These are phyloP conservation scores for Yponomeuta evonymella DNA, from an alignment of 2,888 invertebrate genomes.

Conservation along the genomic window DNA sequence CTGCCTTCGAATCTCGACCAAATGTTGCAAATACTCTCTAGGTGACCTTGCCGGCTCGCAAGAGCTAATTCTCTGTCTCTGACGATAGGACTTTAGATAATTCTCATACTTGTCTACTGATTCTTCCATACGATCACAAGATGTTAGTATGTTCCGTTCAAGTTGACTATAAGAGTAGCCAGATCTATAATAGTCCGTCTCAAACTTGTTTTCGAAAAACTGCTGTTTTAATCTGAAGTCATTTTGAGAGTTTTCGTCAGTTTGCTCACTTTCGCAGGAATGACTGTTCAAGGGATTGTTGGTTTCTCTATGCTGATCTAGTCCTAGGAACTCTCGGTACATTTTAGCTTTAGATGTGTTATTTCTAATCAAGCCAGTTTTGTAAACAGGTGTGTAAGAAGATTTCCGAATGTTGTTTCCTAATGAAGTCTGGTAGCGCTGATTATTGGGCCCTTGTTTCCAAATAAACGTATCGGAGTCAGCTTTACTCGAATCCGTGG, in stretches of 20 bases:
- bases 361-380: slow-evolving; percentile 31
- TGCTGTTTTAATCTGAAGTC: slow-evolving; percentile 30
- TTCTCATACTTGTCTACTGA: slow-evolving; percentile 48
- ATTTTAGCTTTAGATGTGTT: slow-evolving; percentile 37
- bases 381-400: slow-evolving; percentile 41
- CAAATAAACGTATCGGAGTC: slow-evolving; percentile 50
- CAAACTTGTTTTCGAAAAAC: slow-evolving; percentile 33
- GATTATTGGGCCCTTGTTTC: slow-evolving; percentile 30
- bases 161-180: slow-evolving; percentile 33
- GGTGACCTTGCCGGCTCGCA: slow-evolving; percentile 44
- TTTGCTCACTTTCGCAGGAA: slow-evolving; percentile 28
- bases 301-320: slow-evolving; percentile 28
- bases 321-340: slow-evolving; percentile 41
- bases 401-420: slow-evolving; percentile 26
- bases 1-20: slow-evolving; percentile 73
- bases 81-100: slow-evolving; percentile 31
- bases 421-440: slow-evolving; percentile 21
- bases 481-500: slow-evolving; percentile 44
- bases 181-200: slow-evolving; percentile 22
- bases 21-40: slow-evolving; percentile 75
- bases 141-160: slow-evolving; percentile 47
- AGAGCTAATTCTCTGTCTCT: background rate
- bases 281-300: slow-evolving; percentile 22
- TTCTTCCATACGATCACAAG: slow-evolving; percentile 48
- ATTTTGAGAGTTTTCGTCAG: slow-evolving; percentile 25